Evolutionary conservation across 1,140 invertebrate species (phyloP), one percentile per base, ranked within the genome.

Genomic region (Tachypleus tridentatus): DNA sequence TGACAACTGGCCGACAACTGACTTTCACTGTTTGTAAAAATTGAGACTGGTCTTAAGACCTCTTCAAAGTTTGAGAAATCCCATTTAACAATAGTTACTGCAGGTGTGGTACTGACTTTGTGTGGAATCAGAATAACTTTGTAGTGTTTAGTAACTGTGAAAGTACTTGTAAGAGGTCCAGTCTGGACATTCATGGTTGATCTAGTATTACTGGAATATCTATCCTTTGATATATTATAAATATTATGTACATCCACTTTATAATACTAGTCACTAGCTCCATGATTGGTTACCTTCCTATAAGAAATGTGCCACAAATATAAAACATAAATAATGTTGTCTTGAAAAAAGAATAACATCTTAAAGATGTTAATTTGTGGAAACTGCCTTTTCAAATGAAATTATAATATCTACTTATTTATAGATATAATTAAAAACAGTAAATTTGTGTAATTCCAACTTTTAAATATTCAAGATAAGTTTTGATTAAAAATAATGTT

Each of bases 1-100:
- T 80, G 70, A 67, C 81, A 58, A 7, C 51, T 54, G 50, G 51
- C 11, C n/a, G 60, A 49, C 5, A 63, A 61, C 49, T 60, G 60
- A 11, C 56, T 29, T 3, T 51, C 51, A 6, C 49, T 49, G 47
- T 51, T 63, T 51, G 59, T 60, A 11, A 64, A 65, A 51, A 66
- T 54, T 49, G 49, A 54, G 5, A 58, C 62, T 1, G 68, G 64
- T 10, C 67, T 59, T n/a, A 67, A 53, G 49, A 60, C 64, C 11
- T 67, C 66, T 50, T 67, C 66, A 1, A 62, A 67, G 47, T 60
- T 62, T 8, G 65, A 7, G 63, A 63, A 4, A 51, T 57, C n/a
- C 56, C 29, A 51, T 67, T 67, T 4, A 49, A 49, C 7, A 47
- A 9, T 49, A 9, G 4, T 57, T 5, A 4, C 47, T 47, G 58